Percentiles rank a stretch among this genome's conserved stretches.
Conservation (phyloP, 1,140 invertebrate genomes). For the Caenorhabditis briggsae region DNA sequence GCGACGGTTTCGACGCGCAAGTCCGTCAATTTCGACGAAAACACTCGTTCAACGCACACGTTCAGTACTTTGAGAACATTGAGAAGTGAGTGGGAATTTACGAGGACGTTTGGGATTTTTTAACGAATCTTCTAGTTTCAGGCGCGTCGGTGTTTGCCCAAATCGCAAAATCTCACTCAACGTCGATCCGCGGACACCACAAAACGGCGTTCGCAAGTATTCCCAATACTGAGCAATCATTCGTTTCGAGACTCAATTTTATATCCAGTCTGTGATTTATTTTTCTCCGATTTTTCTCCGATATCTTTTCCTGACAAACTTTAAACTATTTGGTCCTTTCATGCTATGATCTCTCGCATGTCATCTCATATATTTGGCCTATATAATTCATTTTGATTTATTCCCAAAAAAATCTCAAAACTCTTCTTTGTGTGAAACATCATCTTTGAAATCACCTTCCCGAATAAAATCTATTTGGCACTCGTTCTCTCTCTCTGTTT, state of each 20-base stretch:
- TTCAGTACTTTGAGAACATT: conserved; percentile 55
- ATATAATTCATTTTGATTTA: too few relatives aligned
- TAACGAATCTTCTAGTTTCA: not conserved
- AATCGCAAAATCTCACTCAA: conserved; percentile 38
- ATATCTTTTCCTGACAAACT: not conserved
- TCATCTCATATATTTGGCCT: too few relatives aligned
- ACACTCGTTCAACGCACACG: conserved; percentile 58
- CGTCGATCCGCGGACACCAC: conserved; percentile 7
- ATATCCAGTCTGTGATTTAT: not conserved
- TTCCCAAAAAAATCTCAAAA: too few relatives aligned
- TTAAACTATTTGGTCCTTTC: not conserved
- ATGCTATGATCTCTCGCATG: not conserved
- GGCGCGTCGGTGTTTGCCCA: conserved; percentile 32
- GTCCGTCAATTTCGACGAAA: conserved; percentile 47
- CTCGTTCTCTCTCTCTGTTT: not conserved
- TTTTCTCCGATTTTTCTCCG: not conserved
- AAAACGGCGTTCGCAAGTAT: conserved; percentile 8
- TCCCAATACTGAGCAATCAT: not conserved
- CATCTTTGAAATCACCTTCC: too few relatives aligned
- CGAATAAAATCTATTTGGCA: too few relatives aligned
- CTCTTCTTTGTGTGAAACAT: too few relatives aligned
- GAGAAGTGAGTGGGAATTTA: conserved; percentile 18
- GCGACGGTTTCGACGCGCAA: conserved; percentile 56
- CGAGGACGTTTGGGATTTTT: not conserved
- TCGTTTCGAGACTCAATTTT: not conserved